Conservation (phyloP, 2,888 invertebrate genomes). For the Plebejus melissa region DNA sequence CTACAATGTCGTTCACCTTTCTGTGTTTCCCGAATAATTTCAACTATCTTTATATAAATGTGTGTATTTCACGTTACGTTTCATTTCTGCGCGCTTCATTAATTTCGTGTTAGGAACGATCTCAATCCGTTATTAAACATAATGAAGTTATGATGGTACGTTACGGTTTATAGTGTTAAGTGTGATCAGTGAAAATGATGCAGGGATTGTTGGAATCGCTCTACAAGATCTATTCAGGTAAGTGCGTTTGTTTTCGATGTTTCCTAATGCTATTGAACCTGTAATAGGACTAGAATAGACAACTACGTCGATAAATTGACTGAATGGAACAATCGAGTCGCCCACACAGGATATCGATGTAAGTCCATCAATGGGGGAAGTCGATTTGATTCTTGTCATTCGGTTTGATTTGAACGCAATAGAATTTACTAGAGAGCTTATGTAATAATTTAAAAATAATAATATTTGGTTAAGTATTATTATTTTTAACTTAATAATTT, state of each 20-base stretch:
- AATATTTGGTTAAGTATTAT: too few species aligned
- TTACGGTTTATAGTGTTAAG: slow-evolving; percentile 42
- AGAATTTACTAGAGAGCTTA: background rate
- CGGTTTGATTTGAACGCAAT: background rate
- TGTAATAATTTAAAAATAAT: background rate
- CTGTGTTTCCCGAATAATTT: slow-evolving; percentile 15
- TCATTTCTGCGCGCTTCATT: slow-evolving; percentile 24
- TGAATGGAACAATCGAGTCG: slow-evolving; percentile 9
- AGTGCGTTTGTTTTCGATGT: slow-evolving; percentile 37
- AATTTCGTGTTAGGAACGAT: slow-evolving; percentile 38
- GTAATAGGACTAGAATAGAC: slow-evolving; percentile 9
- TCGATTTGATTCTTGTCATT: background rate
- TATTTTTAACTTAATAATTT: too few species aligned
- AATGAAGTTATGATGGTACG: slow-evolving; percentile 48
- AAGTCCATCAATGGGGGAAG: background rate
- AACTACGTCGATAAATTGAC: slow-evolving; percentile 5
- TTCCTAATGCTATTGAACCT: background rate
- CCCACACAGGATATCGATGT: slow-evolving; percentile 19
- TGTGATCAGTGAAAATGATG: slow-evolving; percentile 63
- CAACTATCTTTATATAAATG: slow-evolving; percentile 41
- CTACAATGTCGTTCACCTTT: slow-evolving; percentile 59
- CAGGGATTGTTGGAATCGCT: slow-evolving; percentile 72
- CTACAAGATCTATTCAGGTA: slow-evolving; percentile 72
- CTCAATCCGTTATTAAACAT: slow-evolving; percentile 54
- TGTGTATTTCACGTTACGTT: slow-evolving; percentile 34